phyloP scores from a whole-genome alignment of 2,888 invertebrate species.

The Nemotelus pantherinus region DNA sequence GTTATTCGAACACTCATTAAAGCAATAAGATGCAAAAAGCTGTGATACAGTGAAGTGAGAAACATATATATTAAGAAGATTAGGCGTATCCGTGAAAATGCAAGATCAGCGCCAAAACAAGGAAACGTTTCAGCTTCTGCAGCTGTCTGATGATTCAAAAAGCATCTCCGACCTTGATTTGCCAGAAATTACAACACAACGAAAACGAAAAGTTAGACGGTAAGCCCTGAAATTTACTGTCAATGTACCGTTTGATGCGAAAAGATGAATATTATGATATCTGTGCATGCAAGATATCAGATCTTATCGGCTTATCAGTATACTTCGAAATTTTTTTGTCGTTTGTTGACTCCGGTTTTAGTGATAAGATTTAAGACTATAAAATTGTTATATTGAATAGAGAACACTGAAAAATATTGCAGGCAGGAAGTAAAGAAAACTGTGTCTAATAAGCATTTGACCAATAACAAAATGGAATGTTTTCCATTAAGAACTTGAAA shows the following conservation, averaged over 20 bases:
- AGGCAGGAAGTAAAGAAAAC: too few relatives aligned
- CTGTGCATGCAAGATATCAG: neutral
- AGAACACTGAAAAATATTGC: too few relatives aligned
- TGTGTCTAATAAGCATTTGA: too few relatives aligned
- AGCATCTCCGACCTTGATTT: conserved; percentile 52
- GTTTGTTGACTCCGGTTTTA: neutral
- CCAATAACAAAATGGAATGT: too few relatives aligned
- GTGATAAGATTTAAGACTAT: too few relatives aligned
- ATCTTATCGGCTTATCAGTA: conserved; percentile 5
- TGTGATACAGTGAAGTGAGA: conserved; percentile 37
- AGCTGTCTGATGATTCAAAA: conserved; percentile 71
- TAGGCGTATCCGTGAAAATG: conserved; percentile 11
- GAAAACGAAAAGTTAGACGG: conserved; percentile 52
- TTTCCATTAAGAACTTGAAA: too few relatives aligned
- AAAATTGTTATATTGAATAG: too few relatives aligned
- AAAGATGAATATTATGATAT: too few relatives aligned
- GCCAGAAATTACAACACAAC: conserved; percentile 51
- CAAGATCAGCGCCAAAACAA: conserved; percentile 62
- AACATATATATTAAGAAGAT: conserved; percentile 14
- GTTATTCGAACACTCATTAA: neutral
- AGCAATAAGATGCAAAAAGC: conserved; percentile 19
- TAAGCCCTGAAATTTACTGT: conserved; percentile 6
- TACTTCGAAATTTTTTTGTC: neutral
- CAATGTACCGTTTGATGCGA: too few relatives aligned
- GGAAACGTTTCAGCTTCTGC: conserved; percentile 73